Conservation (phyloP, 1,140 invertebrate species). For the Drosophila eugracilis region DNA sequence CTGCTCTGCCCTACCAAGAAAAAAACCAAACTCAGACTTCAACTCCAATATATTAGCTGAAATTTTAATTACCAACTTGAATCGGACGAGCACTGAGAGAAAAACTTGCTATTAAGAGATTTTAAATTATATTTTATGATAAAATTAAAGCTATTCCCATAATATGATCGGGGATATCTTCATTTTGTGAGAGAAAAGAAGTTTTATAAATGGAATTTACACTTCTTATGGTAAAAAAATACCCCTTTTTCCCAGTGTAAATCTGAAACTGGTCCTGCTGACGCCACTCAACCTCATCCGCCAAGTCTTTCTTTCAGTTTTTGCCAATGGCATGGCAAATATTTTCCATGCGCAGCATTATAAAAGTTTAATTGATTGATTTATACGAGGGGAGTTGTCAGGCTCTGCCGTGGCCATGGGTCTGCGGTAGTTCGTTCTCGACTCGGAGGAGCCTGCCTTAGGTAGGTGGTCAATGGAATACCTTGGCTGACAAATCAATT, state of each 20-base stretch:
- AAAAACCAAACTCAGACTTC: conserved; percentile 6
- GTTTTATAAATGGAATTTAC: too few relatives aligned
- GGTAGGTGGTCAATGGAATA: conserved; percentile 79
- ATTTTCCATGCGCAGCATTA: conserved; percentile 72
- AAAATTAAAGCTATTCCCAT: too few relatives aligned
- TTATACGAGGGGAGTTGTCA: conserved; percentile 70
- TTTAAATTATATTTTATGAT: too few relatives aligned
- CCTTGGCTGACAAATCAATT: conserved; percentile 79
- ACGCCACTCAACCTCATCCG: conserved; percentile 45
- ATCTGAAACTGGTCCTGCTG: conserved; percentile 26
- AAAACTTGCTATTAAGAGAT: not conserved
- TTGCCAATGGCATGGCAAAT: conserved; percentile 45
- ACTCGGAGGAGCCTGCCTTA: conserved; percentile 5
- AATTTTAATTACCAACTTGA: conserved; percentile 72
- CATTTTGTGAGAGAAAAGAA: too few relatives aligned
- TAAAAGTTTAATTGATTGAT: conserved; percentile 83
- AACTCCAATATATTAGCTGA: conserved; percentile 76
- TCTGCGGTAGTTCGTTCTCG: conserved; percentile 47
- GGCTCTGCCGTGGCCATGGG: conserved; percentile 12
- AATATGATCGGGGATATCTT: too few relatives aligned
- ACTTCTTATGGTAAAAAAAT: not conserved
- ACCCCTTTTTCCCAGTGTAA: not conserved
- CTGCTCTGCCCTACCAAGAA: conserved; percentile 41
- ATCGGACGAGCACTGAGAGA: not conserved
- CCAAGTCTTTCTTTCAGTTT: conserved; percentile 14